phyloP scores from a whole-genome alignment of 1,140 invertebrate genomes.

The Ostrea edulis region DNA sequence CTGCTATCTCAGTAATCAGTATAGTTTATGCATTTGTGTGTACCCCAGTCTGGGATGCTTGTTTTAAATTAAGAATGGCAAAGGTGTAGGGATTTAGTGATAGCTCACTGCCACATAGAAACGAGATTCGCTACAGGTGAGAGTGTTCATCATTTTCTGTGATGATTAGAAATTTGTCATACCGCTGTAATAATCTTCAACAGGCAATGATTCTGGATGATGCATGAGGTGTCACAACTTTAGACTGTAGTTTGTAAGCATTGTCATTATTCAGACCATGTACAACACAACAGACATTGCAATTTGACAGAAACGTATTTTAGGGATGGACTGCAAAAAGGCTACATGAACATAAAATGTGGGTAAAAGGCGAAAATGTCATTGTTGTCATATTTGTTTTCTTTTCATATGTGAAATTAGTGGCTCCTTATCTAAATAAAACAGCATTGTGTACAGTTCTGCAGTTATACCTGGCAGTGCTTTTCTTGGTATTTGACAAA shows the following conservation, averaged over 20 bases:
- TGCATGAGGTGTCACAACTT: not conserved
- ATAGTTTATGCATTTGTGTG: not conserved
- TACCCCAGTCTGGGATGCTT: not conserved
- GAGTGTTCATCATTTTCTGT: not conserved
- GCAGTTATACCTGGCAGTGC: too few relatives aligned
- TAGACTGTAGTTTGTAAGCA: not conserved
- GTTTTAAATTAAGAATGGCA: not conserved
- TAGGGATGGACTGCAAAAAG: not conserved
- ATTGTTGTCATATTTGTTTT: not conserved
- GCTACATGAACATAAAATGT: not conserved
- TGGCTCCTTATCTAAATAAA: too few relatives aligned
- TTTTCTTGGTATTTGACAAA: too few relatives aligned
- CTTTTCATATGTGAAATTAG: not conserved
- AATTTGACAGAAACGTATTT: not conserved
- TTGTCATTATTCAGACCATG: not conserved
- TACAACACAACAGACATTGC: not conserved
- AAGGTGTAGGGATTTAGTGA: not conserved
- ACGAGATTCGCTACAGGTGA: not conserved
- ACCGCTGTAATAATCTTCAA: not conserved
- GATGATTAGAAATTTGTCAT: slow-evolving; percentile 9
- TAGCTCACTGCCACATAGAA: slow-evolving; percentile 5
- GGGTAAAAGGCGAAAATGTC: not conserved
- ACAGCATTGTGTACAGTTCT: too few relatives aligned
- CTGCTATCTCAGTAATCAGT: not conserved
- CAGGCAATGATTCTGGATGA: not conserved